Conservation (phyloP, 2,113 vertebrate genomes). For the Macrotus californicus region DNA sequence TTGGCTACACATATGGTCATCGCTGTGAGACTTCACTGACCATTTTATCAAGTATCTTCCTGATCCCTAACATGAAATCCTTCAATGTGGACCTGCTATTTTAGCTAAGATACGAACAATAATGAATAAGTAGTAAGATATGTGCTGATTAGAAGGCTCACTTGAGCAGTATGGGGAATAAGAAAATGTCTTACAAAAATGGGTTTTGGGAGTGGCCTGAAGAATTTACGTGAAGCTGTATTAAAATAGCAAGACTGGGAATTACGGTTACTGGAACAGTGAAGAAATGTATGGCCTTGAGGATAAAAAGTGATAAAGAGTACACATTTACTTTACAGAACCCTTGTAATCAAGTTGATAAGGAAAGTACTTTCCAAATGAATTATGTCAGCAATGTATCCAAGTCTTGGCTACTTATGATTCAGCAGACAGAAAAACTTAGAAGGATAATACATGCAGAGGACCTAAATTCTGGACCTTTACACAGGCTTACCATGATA, state of each 20-base stretch:
- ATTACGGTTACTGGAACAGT: slow-evolving; percentile 93
- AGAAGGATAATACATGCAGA: slow-evolving; percentile 95
- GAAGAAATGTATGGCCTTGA: slow-evolving; percentile 95
- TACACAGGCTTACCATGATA: slow-evolving; percentile 93
- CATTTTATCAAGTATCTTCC: slow-evolving; percentile 16
- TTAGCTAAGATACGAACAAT: slow-evolving; percentile 46
- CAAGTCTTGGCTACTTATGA: slow-evolving; percentile 93
- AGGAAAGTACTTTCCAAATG: slow-evolving; percentile 86
- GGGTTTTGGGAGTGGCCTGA: slow-evolving; percentile 95
- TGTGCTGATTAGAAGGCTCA: slow-evolving; percentile 79
- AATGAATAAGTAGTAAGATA: slow-evolving; percentile 57
- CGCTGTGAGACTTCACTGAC: slow-evolving; percentile 9
- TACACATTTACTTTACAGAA: slow-evolving; percentile 93
- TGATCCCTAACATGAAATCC: slow-evolving; percentile 6
- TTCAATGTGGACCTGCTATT: slow-evolving; percentile 35
- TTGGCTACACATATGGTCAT: too few species aligned
- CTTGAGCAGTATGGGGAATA: slow-evolving; percentile 60
- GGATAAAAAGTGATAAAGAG: slow-evolving; percentile 97
- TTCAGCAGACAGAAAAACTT: slow-evolving; percentile 93
- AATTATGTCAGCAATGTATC: slow-evolving; percentile 94
- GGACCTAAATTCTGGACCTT: slow-evolving; percentile 93
- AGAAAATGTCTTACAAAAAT: slow-evolving; percentile 86
- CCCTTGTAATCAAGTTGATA: slow-evolving; percentile 95
- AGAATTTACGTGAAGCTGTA: slow-evolving; percentile 94
- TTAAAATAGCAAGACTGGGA: slow-evolving; percentile 98